Evolutionary conservation across 2,113 vertebrate species (phyloP).

Genomic region (Budorcas taxicolor): DNA sequence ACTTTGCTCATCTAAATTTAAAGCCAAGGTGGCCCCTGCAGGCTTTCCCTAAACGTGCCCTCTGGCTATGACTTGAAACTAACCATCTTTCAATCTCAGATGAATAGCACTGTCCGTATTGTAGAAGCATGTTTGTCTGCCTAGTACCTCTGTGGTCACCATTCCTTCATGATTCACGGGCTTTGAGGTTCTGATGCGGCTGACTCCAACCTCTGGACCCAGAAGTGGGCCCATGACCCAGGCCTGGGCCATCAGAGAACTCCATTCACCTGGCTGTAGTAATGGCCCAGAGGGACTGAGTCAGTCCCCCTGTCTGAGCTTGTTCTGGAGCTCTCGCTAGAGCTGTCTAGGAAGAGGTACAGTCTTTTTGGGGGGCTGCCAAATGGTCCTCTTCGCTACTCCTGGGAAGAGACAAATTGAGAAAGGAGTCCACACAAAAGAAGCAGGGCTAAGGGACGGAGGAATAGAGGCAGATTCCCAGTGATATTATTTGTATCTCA

Average conservation of each 20-base stretch:
- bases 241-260: background rate
- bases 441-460: background rate
- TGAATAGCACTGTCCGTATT: background rate
- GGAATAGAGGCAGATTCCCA: background rate
- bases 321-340: background rate
- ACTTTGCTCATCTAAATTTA: background rate
- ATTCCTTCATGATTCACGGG: background rate
- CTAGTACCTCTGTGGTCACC: background rate
- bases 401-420: background rate
- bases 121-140: background rate
- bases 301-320: background rate
- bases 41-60: background rate
- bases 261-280: background rate
- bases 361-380: background rate
- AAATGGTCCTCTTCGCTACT: background rate
- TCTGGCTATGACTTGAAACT: background rate
- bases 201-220: background rate
- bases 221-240: background rate
- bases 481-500: background rate
- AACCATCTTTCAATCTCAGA: background rate
- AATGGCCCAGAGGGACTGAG: background rate
- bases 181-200: background rate
- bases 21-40: background rate
- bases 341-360: background rate
- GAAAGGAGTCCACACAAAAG: background rate